phyloP scores from a whole-genome alignment of 2,797 vertebrate species.

The Hirundo rustica region DNA sequence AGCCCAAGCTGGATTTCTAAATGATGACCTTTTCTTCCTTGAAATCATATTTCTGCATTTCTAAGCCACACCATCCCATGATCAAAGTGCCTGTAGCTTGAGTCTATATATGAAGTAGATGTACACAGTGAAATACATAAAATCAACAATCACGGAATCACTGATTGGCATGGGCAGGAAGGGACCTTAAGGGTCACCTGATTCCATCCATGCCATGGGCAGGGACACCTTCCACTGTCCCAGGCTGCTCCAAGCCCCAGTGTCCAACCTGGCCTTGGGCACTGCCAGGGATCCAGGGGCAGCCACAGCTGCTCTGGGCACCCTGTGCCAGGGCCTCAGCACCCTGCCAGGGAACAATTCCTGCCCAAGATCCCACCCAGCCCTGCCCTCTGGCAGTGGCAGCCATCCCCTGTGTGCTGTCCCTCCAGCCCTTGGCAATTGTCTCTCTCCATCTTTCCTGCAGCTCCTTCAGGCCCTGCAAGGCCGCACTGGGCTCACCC shows the following conservation, averaged over 20 bases:
- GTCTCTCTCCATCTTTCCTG: background rate
- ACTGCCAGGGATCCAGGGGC: background rate
- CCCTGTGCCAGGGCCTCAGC: background rate
- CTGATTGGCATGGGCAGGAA: too few relatives aligned
- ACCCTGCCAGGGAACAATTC: background rate
- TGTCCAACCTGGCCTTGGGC: background rate
- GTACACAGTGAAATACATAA: background rate
- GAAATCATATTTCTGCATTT: background rate
- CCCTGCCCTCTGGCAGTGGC: background rate
- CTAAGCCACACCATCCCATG: background rate
- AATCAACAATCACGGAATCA: background rate
- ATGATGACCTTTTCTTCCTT: background rate
- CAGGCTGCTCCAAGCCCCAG: background rate
- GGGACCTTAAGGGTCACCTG: fast-evolving
- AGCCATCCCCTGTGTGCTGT: background rate
- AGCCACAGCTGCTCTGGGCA: background rate
- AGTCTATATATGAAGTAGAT: background rate
- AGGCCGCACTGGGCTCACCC: background rate
- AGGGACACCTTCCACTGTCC: background rate
- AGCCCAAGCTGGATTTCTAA: background rate
- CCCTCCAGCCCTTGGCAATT: background rate
- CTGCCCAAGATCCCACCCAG: fast-evolving
- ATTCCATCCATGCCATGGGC: background rate
- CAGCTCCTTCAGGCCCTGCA: background rate
- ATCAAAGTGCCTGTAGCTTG: background rate